These are phyloP conservation scores for Nomada lathburiana DNA, from an alignment of 2,888 invertebrate genomes.

Conservation along the genomic window DNA sequence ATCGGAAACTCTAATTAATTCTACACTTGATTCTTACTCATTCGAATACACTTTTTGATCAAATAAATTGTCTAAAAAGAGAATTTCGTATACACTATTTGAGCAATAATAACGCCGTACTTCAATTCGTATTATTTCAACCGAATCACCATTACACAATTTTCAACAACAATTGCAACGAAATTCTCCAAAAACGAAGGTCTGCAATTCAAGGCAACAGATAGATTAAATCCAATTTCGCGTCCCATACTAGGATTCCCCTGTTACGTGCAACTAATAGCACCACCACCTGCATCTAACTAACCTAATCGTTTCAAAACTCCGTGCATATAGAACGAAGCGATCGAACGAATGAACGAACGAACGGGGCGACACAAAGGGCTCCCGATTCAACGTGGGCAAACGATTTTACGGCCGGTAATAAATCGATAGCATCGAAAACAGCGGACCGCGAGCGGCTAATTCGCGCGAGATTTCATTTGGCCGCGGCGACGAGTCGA, in stretches of 20 bases:
- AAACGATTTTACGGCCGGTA: slow-evolving; percentile 26
- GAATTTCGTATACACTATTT: too few species aligned
- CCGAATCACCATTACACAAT: too few species aligned
- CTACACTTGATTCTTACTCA: too few species aligned
- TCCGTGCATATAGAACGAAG: neutral
- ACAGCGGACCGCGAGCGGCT: slow-evolving; percentile 31
- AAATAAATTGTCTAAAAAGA: too few species aligned
- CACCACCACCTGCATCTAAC: neutral
- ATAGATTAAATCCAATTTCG: neutral
- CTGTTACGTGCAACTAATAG: neutral
- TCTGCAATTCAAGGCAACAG: too few species aligned
- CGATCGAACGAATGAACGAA: neutral
- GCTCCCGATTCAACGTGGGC: neutral
- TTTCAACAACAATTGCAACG: too few species aligned
- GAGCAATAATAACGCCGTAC: too few species aligned
- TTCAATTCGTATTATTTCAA: too few species aligned
- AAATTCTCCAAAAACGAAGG: too few species aligned
- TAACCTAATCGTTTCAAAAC: neutral
- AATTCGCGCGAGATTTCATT: slow-evolving; percentile 52
- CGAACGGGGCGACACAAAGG: neutral
- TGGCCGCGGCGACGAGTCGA: slow-evolving; percentile 29
- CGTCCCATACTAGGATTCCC: neutral
- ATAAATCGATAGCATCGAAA: slow-evolving; percentile 54
- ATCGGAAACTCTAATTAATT: too few species aligned
- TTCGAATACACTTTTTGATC: too few species aligned